Evolutionary conservation across 2,113 vertebrate species (phyloP).

Genomic region (Indicator indicator): DNA sequence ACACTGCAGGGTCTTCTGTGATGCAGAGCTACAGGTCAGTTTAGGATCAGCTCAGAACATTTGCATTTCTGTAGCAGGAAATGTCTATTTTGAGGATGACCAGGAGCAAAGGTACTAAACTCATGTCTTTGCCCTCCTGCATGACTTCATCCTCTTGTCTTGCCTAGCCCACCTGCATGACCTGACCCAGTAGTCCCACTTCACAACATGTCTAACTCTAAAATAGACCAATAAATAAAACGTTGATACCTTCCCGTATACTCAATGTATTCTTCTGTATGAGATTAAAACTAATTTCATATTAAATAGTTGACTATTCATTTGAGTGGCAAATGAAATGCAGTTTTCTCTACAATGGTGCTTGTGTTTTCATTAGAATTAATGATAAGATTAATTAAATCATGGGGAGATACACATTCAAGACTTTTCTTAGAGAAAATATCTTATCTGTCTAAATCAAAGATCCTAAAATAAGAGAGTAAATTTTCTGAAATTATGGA

Average conservation of each 20-base stretch:
- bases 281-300: neutral
- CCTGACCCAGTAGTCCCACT: neutral
- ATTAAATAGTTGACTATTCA: neutral
- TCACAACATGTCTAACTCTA: fast-evolving
- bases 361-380: neutral
- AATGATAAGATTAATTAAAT: neutral
- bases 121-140: neutral
- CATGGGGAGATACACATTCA: neutral
- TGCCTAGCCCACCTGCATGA: neutral
- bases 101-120: conserved; percentile 38
- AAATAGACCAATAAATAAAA: neutral
- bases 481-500: neutral
- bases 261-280: neutral
- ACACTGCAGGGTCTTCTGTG: neutral
- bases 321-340: neutral
- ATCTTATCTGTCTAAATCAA: neutral
- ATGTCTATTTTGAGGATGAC: neutral
- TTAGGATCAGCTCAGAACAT: neutral
- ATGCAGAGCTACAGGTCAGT: neutral
- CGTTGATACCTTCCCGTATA: neutral
- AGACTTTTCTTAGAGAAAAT: neutral
- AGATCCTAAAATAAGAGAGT: neutral
- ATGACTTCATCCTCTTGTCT: neutral
- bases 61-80: conserved; percentile 6
- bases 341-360: neutral